Evolutionary conservation across 2,113 vertebrate genomes (phyloP).

Genomic region (Otocyon megalotis): DNA sequence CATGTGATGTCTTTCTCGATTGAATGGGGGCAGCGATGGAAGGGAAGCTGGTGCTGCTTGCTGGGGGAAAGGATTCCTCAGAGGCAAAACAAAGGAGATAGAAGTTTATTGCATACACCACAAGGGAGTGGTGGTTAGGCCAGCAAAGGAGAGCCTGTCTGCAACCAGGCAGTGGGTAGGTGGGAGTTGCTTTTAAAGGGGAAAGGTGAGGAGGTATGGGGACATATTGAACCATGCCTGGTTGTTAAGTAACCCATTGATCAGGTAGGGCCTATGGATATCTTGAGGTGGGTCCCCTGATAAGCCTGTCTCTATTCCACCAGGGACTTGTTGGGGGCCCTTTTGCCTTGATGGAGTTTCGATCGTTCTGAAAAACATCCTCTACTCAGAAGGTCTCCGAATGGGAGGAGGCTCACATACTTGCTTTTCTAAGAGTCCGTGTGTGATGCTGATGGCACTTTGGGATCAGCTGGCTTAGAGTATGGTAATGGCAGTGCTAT

Average conservation of each 20-base stretch:
- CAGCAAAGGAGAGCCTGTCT: neutral
- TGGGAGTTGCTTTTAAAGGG: neutral
- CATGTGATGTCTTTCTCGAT: neutral
- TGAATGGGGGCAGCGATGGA: neutral
- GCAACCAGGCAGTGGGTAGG: neutral
- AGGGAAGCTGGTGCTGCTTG: neutral
- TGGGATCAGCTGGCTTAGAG: neutral
- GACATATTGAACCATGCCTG: neutral
- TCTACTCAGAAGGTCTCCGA: neutral
- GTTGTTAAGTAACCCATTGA: neutral
- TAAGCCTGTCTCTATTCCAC: neutral
- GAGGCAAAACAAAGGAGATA: neutral
- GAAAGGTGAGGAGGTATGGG: neutral
- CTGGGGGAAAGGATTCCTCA: neutral
- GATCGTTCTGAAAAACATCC: neutral
- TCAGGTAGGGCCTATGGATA: neutral
- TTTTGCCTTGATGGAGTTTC: neutral
- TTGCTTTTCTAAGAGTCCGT: neutral
- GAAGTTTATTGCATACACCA: neutral
- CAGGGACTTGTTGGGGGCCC: neutral
- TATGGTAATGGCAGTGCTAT: neutral
- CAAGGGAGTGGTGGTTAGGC: neutral
- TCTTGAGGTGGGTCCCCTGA: neutral
- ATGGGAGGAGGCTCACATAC: neutral
- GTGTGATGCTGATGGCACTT: neutral